A percentile compares a stretch with the other conserved stretches of the same genome.
These are phyloP conservation scores for Lycophotia porphyrea DNA, from an alignment of 2,888 invertebrate genomes.

Conservation along the genomic window DNA sequence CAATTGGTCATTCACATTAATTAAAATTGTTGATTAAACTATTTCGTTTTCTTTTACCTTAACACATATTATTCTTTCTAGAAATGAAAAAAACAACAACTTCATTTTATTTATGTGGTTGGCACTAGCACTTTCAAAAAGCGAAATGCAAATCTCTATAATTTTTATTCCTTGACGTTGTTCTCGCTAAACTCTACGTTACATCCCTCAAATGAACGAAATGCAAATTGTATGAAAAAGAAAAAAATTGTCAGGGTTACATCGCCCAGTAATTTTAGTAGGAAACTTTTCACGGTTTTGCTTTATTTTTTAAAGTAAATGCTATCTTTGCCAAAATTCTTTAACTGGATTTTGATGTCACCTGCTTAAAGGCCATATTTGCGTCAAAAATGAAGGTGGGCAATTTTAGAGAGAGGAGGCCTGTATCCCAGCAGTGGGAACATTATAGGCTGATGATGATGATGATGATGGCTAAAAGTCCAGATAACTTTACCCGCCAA, in stretches of 20 bases:
- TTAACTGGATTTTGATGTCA: not conserved
- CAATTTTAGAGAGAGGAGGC: too few relatives aligned
- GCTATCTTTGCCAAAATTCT: conserved; percentile 8
- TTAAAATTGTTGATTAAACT: too few relatives aligned
- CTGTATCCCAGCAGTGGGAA: too few relatives aligned
- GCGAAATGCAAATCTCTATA: too few relatives aligned
- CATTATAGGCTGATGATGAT: too few relatives aligned
- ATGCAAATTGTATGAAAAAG: conserved; percentile 3
- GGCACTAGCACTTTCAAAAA: conserved; percentile 5
- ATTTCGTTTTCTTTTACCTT: too few relatives aligned
- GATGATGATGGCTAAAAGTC: conserved; percentile 22
- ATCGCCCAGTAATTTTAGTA: not conserved
- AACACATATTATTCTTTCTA: too few relatives aligned
- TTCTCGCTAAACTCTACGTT: too few relatives aligned
- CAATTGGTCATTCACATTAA: too few relatives aligned
- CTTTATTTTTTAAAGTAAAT: not conserved
- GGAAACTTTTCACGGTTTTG: not conserved
- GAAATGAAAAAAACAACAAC: too few relatives aligned
- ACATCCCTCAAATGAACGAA: too few relatives aligned
- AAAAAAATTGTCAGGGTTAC: conserved; percentile 1
- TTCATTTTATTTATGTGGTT: not conserved
- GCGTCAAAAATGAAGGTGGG: conserved; percentile 18
- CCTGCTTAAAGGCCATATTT: not conserved
- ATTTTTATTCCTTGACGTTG: too few relatives aligned
- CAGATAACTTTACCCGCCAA: conserved; percentile 11